Conservation (phyloP, 2,888 invertebrate genomes). For the Trichacis sp. region DNA sequence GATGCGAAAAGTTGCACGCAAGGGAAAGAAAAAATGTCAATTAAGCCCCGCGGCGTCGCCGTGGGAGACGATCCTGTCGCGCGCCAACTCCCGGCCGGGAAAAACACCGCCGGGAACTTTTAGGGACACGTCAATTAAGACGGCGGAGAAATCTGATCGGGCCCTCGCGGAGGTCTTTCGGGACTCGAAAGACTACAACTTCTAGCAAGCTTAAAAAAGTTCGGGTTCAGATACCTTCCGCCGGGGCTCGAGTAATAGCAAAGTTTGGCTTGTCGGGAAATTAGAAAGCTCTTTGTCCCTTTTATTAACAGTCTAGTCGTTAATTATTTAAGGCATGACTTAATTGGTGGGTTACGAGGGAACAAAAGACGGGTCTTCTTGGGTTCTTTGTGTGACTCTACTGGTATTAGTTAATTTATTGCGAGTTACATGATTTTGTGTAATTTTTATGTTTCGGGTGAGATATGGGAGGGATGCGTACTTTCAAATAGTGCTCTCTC, state of each 20-base stretch:
- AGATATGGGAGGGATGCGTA: too few species aligned
- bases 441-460: too few species aligned
- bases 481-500: too few species aligned
- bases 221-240: not conserved
- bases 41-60: conserved; percentile 29
- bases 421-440: not conserved
- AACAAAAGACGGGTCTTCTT: not conserved
- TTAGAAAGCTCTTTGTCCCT: not conserved
- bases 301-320: not conserved
- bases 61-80: conserved; percentile 25
- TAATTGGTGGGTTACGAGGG: not conserved
- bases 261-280: not conserved
- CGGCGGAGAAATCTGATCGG: conserved; percentile 24
- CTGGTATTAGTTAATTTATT: not conserved
- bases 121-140: conserved; percentile 48
- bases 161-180: not conserved
- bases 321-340: not conserved
- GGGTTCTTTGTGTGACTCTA: not conserved
- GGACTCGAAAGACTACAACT: too few species aligned
- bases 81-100: conserved; percentile 27
- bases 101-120: conserved; percentile 40
- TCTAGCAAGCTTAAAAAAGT: not conserved
- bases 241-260: not conserved
- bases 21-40: conserved; percentile 42
- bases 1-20: conserved; percentile 45